These are phyloP conservation scores for Silurus glanis DNA, from an alignment of 2,113 vertebrate genomes.

Conservation along the genomic window DNA sequence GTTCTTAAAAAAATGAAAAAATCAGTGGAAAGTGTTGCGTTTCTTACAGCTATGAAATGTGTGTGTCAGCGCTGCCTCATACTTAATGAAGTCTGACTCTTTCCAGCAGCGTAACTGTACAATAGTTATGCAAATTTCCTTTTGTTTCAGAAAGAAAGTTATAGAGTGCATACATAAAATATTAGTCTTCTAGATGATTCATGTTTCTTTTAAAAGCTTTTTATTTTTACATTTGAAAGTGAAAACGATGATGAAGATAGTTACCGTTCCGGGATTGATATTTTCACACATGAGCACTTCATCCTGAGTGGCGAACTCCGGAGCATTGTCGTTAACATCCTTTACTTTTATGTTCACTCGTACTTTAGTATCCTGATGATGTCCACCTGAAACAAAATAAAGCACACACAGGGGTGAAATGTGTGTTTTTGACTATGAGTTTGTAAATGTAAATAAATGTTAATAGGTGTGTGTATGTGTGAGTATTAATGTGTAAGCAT, in stretches of 20 bases:
- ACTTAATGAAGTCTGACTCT: background rate
- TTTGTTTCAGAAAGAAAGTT: background rate
- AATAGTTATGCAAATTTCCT: background rate
- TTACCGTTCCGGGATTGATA: slow-evolving; percentile 83
- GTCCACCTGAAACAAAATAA: slow-evolving; percentile 74
- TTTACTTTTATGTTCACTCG: slow-evolving; percentile 88
- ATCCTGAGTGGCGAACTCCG: slow-evolving; percentile 85
- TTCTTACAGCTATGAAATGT: background rate
- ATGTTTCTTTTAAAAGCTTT: background rate
- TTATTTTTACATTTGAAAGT: background rate
- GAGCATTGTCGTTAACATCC: slow-evolving; percentile 90
- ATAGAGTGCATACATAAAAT: background rate
- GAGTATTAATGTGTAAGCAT: background rate
- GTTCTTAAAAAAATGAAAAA: background rate
- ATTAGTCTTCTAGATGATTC: background rate
- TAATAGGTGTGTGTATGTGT: background rate
- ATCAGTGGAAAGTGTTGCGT: background rate
- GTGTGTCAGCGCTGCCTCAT: background rate
- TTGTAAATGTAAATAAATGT: background rate
- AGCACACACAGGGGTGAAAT: background rate
- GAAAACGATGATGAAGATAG: background rate
- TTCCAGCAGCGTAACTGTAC: background rate
- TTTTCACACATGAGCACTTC: slow-evolving; percentile 93
- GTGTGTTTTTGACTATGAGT: background rate
- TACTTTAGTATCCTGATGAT: slow-evolving; percentile 90